Base-by-base conservation (phyloP, 2,888 invertebrate species). In the Orchesellides sinensis region DNA sequence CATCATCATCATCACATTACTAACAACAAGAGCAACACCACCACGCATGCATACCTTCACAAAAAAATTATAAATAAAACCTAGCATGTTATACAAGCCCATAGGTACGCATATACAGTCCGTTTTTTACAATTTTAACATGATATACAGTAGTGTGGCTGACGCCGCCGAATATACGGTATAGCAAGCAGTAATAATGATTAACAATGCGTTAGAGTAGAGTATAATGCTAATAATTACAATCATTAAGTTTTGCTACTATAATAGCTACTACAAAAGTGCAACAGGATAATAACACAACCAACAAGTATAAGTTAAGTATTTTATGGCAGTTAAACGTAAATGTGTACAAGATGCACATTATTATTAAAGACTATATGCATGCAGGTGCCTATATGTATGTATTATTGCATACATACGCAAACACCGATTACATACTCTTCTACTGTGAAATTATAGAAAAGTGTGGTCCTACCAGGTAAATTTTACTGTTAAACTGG, bases 161-260 rank as follows among this genome's bases (percentile, higher is more conserved):
- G 49, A 2, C 4, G 47, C 47, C n/a, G 56, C 27, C 12, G 56
- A 21, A 52, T 52, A 4, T 3, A 52, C 21, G 6, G 47, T 23
- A 47, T 10, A 52, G 25, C 14, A 10, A 23, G 40, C 21, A 21
- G 52, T 52, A 19, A n/a, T n/a, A n/a, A n/a, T n/a, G n/a, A n/a
- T n/a, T n/a, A n/a, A n/a, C n/a, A n/a, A 19, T 52, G 52, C 40
- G 56, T 49, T n/a, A n/a, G n/a, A 49, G 56, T 56, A 75, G 54
- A 75, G 66, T 63, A 74, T 23, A 61, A 45, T 35, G 52, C 49
- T 59, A 61, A 77, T 77, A 77, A 77, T 77, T 77, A 77, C 77
- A 77, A 77, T 77, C 68, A 77, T 77, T 77, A 77, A 77, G 32
- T 45, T 49, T 61, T 69, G 68, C 69, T 61, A 69, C 77, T 77